Evolutionary conservation across 2,113 vertebrate species (phyloP), one percentile per base, ranked within the genome.

Genomic region (Telmatochromis brachygnathus): DNA sequence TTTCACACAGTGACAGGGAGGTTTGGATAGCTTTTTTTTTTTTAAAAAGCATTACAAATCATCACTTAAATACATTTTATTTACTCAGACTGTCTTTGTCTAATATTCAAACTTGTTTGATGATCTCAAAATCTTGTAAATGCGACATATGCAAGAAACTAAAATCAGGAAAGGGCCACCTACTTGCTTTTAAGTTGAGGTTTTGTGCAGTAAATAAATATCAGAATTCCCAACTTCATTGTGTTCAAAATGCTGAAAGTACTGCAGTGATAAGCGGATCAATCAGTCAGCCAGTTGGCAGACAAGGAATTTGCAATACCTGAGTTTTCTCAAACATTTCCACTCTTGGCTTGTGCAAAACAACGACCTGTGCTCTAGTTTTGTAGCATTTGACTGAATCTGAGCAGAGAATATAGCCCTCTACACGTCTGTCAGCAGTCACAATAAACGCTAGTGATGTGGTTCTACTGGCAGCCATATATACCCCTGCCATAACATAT

Each of bases 371-470:
- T 7, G 19, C 30, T 35, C 58, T 35, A 39, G 62, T 14, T 68
- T 65, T 37, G 60, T 65, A 65, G 60, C 30, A 62, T 62, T 62
- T n/a, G 4, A n/a, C 62, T 68, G 35, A 68, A 14, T 68, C 35
- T 68, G 35, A 39, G 62, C 62, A 37, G 62, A 68, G 33, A 19
- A 19, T 21, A 8, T 0, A 8, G 62, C 33, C 33, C 60, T 37
- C 33, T 68, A 5, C 33, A 39, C 62, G 1, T 23, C 37, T 23
- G 12, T 70, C 35, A 70, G n/a, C n/a, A 42, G 35, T 70, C 65
- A 39, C 35, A 70, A 42, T 15, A 42, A 70, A 70, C 7, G 0
- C 35, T 23, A 21, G 6, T 39, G 35, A 39, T 21, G 19, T 68
- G 33, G 33, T 68, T 3, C 33, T 39, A 21, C 62, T 68, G 33